A percentile compares a stretch with the other conserved stretches of the same genome.
These are phyloP conservation scores for Conus ventricosus DNA, from an alignment of 1,140 invertebrate species.

Conservation along the genomic window DNA sequence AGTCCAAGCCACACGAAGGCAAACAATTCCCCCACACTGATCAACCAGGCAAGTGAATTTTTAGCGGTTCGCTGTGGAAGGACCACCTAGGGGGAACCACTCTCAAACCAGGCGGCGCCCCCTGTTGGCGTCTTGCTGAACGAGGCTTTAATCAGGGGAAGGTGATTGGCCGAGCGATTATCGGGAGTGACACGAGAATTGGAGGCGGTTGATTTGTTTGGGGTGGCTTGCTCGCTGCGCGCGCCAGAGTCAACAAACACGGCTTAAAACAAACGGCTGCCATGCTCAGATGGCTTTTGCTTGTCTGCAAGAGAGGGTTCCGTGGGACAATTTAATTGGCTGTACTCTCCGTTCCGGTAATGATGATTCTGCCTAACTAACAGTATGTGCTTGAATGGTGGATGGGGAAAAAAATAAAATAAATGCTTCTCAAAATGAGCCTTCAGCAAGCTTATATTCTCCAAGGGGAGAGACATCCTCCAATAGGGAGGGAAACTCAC, in stretches of 20 bases:
- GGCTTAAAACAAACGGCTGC: conserved; percentile 6
- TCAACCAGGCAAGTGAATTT: too few relatives aligned
- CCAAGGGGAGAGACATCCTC: too few relatives aligned
- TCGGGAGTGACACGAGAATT: conserved; percentile 10
- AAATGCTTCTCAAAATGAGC: too few relatives aligned
- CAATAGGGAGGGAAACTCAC: too few relatives aligned
- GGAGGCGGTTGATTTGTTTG: background rate
- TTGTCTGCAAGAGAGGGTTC: background rate
- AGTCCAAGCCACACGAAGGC: too few relatives aligned
- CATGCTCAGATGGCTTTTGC: conserved; percentile 2
- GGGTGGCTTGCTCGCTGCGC: background rate
- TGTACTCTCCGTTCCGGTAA: background rate
- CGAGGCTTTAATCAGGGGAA: conserved; percentile 24
- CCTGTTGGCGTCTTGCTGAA: conserved; percentile 1
- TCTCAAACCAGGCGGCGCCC: background rate
- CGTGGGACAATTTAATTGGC: conserved; percentile 13
- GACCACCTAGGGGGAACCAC: background rate
- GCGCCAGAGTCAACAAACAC: conserved; percentile 16
- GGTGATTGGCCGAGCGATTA: background rate
- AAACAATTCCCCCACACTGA: too few relatives aligned
- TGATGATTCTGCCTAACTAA: too few relatives aligned
- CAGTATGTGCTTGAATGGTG: too few relatives aligned
- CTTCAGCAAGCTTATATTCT: too few relatives aligned
- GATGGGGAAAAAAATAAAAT: too few relatives aligned
- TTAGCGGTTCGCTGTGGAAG: too few relatives aligned